Evolutionary conservation across 2,797 vertebrate species (phyloP).

Genomic region (Gallinago stenura): DNA sequence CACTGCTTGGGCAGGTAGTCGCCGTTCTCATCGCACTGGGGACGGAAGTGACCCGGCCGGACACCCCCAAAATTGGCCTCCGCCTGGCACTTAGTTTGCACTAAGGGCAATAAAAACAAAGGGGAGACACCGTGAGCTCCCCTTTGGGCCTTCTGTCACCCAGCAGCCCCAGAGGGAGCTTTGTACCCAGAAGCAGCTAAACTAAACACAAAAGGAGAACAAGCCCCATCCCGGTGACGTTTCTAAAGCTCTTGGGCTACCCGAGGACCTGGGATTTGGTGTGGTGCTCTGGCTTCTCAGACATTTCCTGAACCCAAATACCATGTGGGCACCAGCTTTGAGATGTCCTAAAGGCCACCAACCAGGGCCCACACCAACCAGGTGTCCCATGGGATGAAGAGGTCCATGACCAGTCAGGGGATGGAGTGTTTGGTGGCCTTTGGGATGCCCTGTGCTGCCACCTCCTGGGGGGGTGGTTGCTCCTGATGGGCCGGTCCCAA

Average conservation of each 20-base stretch:
- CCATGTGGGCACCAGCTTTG: background rate
- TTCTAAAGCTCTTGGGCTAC: background rate
- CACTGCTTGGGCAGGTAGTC: constrained; percentile 89
- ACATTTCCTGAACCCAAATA: background rate
- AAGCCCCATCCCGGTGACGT: accelerated
- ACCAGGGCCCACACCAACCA: accelerated
- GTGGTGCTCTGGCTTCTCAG: background rate
- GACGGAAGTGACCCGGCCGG: constrained; percentile 80
- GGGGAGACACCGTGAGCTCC: background rate
- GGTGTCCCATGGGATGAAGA: accelerated
- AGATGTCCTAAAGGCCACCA: background rate
- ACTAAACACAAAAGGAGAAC: background rate
- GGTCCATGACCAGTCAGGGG: accelerated
- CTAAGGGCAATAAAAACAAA: constrained; percentile 75
- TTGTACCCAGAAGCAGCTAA: background rate
- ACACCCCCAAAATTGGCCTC: constrained; percentile 48
- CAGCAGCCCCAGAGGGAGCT: accelerated
- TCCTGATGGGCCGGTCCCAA: background rate
- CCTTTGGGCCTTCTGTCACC: background rate
- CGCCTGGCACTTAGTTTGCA: constrained; percentile 84
- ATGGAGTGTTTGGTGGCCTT: background rate
- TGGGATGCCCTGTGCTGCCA: background rate
- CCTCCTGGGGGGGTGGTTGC: background rate
- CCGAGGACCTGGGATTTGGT: background rate
- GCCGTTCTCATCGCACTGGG: constrained; percentile 88